A percentile compares a stretch with the other conserved stretches of the same genome.
Evolutionary conservation across 2,797 vertebrate genomes (phyloP).

Genomic region (Coranthus polyacanthus): DNA sequence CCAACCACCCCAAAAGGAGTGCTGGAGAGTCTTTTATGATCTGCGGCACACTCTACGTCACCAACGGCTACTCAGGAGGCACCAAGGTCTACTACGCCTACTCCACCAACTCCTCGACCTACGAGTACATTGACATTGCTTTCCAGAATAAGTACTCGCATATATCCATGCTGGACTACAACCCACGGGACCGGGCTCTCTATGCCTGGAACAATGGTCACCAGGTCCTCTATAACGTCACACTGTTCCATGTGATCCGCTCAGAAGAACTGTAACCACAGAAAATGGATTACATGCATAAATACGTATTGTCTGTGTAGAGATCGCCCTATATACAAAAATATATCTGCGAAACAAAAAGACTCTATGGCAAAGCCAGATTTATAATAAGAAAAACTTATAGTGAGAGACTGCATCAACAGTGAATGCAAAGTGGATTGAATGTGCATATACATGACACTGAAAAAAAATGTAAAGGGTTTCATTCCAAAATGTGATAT

Average conservation of each 20-base stretch:
- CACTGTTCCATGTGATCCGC: slow-evolving; percentile 96
- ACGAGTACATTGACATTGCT: slow-evolving; percentile 97
- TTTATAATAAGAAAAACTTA: slow-evolving; percentile 58
- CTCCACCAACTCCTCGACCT: slow-evolving; percentile 98
- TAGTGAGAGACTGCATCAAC: slow-evolving; percentile 62
- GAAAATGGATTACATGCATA: slow-evolving; percentile 42
- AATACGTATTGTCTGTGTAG: slow-evolving; percentile 65
- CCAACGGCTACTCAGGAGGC: slow-evolving; percentile 96
- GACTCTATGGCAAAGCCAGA: slow-evolving; percentile 55
- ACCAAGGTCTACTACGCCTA: slow-evolving; percentile 98
- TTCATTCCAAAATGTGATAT: slow-evolving; percentile 77
- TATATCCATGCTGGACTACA: slow-evolving; percentile 99
- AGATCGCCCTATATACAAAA: slow-evolving; percentile 71
- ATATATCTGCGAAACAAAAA: slow-evolving; percentile 70
- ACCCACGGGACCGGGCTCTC: slow-evolving; percentile 95
- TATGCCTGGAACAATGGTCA: slow-evolving; percentile 99
- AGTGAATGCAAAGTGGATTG: slow-evolving; percentile 68
- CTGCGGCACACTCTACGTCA: slow-evolving; percentile 97
- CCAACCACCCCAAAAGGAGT: slow-evolving; percentile 96
- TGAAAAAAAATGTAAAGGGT: slow-evolving; percentile 67
- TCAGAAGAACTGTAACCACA: slow-evolving; percentile 92
- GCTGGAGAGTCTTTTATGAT: slow-evolving; percentile 98
- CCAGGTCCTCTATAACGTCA: slow-evolving; percentile 97
- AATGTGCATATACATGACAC: slow-evolving; percentile 73
- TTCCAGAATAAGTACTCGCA: slow-evolving; percentile 98